Evolutionary conservation across 2,888 invertebrate species (phyloP).

Genomic region (Ennomos fuscantarius): DNA sequence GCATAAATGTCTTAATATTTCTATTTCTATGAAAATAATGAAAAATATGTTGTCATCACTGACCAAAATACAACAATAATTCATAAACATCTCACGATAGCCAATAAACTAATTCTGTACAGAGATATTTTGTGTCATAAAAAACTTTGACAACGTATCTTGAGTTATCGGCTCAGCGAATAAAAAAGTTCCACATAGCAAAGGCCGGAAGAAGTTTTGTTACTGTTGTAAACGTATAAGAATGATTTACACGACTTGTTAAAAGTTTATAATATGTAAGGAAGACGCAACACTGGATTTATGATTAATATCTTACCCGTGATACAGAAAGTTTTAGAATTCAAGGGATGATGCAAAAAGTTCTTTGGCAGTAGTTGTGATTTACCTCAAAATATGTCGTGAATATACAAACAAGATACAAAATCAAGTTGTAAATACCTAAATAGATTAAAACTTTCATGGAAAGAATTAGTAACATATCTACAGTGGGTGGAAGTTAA

Average conservation of each 20-base stretch:
- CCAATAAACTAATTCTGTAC: conserved; percentile 66
- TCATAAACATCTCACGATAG: conserved; percentile 54
- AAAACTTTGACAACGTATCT: conserved; percentile 72
- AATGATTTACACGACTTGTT: conserved; percentile 75
- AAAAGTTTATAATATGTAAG: conserved; percentile 56
- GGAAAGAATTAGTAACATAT: neutral
- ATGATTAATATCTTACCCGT: conserved; percentile 47
- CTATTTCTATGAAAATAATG: too few relatives aligned
- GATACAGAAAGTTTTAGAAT: conserved; percentile 29
- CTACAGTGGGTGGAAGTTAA: too few relatives aligned
- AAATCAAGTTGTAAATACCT: too few relatives aligned
- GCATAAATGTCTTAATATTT: too few relatives aligned
- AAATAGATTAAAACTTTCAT: neutral
- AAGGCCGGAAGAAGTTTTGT: conserved; percentile 67
- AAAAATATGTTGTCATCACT: conserved; percentile 31
- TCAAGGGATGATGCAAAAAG: neutral
- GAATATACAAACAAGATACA: too few relatives aligned
- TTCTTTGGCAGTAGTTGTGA: neutral
- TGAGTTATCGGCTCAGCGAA: conserved; percentile 67
- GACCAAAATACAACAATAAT: conserved; percentile 67
- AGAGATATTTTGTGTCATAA: conserved; percentile 61
- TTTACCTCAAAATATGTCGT: neutral
- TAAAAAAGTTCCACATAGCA: conserved; percentile 66
- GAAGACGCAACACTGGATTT: conserved; percentile 56
- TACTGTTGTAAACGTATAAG: conserved; percentile 72